Conservation (phyloP, 2,797 vertebrate genomes). For the Siniperca scherzeri region DNA sequence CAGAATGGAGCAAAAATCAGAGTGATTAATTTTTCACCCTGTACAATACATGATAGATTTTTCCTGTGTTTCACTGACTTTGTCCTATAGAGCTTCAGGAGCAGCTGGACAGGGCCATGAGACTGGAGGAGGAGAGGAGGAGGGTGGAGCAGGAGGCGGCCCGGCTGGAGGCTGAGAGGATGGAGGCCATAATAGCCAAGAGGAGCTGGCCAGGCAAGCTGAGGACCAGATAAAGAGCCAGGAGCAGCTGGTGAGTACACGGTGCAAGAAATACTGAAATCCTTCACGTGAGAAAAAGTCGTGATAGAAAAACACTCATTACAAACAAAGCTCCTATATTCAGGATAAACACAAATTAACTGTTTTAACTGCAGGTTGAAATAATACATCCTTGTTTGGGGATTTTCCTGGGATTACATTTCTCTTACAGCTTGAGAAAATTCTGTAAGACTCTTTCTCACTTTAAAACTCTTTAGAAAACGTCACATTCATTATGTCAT, state of each 20-base stretch:
- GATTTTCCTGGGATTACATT: constrained; percentile 10
- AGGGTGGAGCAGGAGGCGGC: constrained; percentile 92
- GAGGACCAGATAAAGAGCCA: constrained; percentile 95
- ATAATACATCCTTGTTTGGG: neutral
- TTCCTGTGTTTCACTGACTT: constrained; percentile 20
- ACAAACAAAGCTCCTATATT: neutral
- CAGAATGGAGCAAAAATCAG: neutral
- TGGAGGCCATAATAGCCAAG: constrained; percentile 94
- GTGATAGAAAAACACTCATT: constrained; percentile 27
- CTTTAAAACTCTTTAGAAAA: neutral
- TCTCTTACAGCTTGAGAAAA: constrained; percentile 13
- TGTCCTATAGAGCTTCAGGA: constrained; percentile 90
- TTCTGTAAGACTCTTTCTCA: neutral
- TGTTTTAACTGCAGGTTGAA: constrained; percentile 6
- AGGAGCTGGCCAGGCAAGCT: constrained; percentile 93
- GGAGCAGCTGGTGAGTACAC: constrained; percentile 93
- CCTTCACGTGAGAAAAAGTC: constrained; percentile 59
- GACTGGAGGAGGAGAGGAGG: constrained; percentile 93
- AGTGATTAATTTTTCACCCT: neutral
- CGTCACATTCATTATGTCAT: neutral
- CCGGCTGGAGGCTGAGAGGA: constrained; percentile 93
- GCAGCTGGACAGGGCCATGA: constrained; percentile 91
- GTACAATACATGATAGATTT: constrained; percentile 3
- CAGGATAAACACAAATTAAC: constrained; percentile 36
- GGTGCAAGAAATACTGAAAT: neutral